Percentiles rank a stretch among this genome's conserved stretches.
Conservation (phyloP, 2,888 invertebrate species). For the Zygaena filipendulae region DNA sequence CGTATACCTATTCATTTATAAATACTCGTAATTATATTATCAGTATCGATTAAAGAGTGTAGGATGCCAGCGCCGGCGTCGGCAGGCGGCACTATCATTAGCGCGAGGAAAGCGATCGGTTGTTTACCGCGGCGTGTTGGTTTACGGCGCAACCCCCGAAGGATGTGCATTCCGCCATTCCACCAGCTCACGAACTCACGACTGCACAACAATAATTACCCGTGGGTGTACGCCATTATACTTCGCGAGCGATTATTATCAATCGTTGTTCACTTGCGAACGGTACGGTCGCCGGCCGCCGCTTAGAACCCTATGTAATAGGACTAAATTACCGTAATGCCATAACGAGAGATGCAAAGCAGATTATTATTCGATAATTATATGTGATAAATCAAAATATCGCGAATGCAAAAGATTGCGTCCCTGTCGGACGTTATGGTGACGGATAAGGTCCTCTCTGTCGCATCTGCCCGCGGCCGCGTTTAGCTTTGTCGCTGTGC, state of each 20-base stretch:
- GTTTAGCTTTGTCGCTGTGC: slow-evolving; percentile 34
- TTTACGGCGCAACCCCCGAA: slow-evolving; percentile 67
- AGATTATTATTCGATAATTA: slow-evolving; percentile 65
- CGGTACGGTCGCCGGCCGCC: no score
- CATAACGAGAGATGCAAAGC: slow-evolving; percentile 67
- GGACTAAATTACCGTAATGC: slow-evolving; percentile 65
- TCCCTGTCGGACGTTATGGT: slow-evolving; percentile 27
- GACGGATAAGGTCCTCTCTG: slow-evolving; percentile 25
- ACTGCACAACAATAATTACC: slow-evolving; percentile 69
- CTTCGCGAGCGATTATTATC: slow-evolving; percentile 68
- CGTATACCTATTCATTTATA: slow-evolving; percentile 56
- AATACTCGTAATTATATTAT: slow-evolving; percentile 62
- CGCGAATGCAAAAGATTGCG: slow-evolving; percentile 32
- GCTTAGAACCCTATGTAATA: slow-evolving; percentile 62
- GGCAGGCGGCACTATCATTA: slow-evolving; percentile 63
- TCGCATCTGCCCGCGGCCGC: slow-evolving; percentile 33
- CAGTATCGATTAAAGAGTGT: slow-evolving; percentile 53
- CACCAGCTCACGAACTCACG: slow-evolving; percentile 66
- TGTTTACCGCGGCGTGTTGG: slow-evolving; percentile 62
- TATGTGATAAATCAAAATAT: slow-evolving; percentile 60
- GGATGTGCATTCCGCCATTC: slow-evolving; percentile 67
- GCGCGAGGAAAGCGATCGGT: slow-evolving; percentile 61
- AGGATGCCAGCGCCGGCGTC: slow-evolving; percentile 45
- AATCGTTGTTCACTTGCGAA: slow-evolving; percentile 58
- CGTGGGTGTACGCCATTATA: slow-evolving; percentile 70